Base-by-base conservation (phyloP, 2,888 invertebrate species). In the Prenolepis imparis region DNA sequence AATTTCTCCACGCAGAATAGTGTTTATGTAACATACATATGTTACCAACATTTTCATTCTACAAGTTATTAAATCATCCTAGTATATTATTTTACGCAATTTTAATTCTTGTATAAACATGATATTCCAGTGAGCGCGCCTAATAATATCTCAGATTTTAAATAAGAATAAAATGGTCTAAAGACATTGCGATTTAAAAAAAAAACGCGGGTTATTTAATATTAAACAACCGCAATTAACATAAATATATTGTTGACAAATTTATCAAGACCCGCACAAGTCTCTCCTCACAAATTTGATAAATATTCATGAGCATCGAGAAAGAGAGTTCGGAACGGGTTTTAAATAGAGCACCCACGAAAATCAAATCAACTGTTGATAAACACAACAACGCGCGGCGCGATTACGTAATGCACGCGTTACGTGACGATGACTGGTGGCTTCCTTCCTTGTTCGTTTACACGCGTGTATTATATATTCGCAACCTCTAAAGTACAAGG, bases 331-430 rank as follows among this genome's bases (percentile, higher is more conserved):
- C 52, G 52, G 18, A 36, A 57, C 4, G 59, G 75, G 39, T 70
- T 68, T 82, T 63, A 67, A 55, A 67, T 67, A 28, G n/a, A n/a
- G 28, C 28, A 15, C 12, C n/a, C 11, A 21, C 41, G 32, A 44
- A 89, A 85, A 77, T 9, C 18, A 70, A 84, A 90, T 91, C 91
- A 91, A 88, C 90, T 91, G 91, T 87, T 91, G 67, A 86, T 86
- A 81, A 87, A 86, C 82, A 86, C 41, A 59, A 66, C 75, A 64
- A 61, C 72, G 84, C 74, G 84, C 24, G 11, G 28, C 75, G 64
- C 21, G 74, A 82, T 91, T 91, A 83, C 88, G 83, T 87, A 91
- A 91, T 84, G 74, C 61, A 75, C 28, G 77, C 80, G 83, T 90
- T 91, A 88, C 89, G 87, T 88, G 90, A 91, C 86, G 74, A 64